A percentile compares a stretch with the other conserved stretches of the same genome.
These are phyloP conservation scores for Odontocolon sp. DNA, from an alignment of 2,888 invertebrate species.

Conservation along the genomic window DNA sequence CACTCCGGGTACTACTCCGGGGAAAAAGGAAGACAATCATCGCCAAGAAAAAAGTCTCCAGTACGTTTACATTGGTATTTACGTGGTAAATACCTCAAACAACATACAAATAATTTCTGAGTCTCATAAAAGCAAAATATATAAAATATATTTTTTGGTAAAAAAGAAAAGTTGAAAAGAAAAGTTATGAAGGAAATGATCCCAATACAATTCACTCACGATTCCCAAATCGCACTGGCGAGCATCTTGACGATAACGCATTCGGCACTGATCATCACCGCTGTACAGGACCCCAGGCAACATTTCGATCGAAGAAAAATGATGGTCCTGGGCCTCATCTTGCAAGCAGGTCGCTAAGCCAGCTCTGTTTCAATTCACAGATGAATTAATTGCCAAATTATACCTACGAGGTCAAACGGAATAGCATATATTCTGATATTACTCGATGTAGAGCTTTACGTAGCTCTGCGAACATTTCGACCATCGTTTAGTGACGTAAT, in stretches of 20 bases:
- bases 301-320: constrained; percentile 70
- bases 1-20: not conserved
- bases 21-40: not conserved
- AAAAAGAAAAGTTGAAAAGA: too few relatives aligned
- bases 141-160: too few relatives aligned
- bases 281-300: constrained; percentile 83
- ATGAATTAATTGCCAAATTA: not conserved
- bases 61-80: not conserved
- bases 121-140: too few relatives aligned
- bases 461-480: constrained; percentile 82
- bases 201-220: constrained; percentile 74
- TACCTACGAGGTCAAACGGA: not conserved
- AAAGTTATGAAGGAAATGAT: not conserved
- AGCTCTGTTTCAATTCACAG: constrained; percentile 76
- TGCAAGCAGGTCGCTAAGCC: constrained; percentile 83
- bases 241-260: constrained; percentile 81
- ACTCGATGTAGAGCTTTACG: constrained; percentile 83
- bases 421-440: constrained; percentile 65
- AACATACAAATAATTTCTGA: not conserved
- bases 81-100: not conserved
- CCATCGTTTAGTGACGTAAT: constrained; percentile 81
- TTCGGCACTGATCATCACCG: constrained; percentile 83
- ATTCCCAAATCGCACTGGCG: constrained; percentile 78
- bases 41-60: not conserved
- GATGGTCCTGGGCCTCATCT: constrained; percentile 82